A percentile compares a stretch with the other conserved stretches of the same genome.
phyloP scores from a whole-genome alignment of 2,113 vertebrate genomes.

The Chaetodon auriga region DNA sequence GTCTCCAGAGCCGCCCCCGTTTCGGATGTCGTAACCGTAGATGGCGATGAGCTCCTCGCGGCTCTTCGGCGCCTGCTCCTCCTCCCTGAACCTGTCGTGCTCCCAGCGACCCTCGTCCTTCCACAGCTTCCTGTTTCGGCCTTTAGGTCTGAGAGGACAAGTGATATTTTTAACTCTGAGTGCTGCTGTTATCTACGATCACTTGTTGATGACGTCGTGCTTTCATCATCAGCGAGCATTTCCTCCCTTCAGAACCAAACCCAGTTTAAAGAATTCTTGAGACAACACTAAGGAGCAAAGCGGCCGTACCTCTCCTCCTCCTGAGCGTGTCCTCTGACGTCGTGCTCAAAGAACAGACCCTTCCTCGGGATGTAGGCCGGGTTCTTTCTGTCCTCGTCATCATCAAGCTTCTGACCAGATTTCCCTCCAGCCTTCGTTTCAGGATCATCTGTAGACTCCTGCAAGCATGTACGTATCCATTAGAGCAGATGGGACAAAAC shows the following conservation, averaged over 20 bases:
- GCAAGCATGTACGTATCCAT: neutral
- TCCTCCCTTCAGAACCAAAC: neutral
- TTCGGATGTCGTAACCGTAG: slow-evolving; percentile 98
- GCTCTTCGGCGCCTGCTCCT: slow-evolving; percentile 97
- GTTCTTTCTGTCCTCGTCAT: slow-evolving; percentile 97
- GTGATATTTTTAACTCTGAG: no score
- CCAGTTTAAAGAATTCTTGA: neutral
- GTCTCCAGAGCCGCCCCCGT: slow-evolving; percentile 88
- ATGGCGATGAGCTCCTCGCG: slow-evolving; percentile 94
- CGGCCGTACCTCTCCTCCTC: slow-evolving; percentile 94
- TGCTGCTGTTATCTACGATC: no score
- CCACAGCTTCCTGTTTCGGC: slow-evolving; percentile 95
- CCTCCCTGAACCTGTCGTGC: slow-evolving; percentile 96
- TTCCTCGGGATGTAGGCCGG: slow-evolving; percentile 97
- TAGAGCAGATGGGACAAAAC: no score
- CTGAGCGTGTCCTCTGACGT: slow-evolving; percentile 94
- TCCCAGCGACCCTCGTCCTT: slow-evolving; percentile 98
- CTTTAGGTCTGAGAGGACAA: slow-evolving; percentile 88
- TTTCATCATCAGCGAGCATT: no score
- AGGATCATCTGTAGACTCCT: slow-evolving; percentile 96
- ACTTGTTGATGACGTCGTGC: no score
- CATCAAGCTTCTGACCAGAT: slow-evolving; percentile 92
- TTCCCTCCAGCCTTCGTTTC: slow-evolving; percentile 91
- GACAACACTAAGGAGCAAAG: neutral
- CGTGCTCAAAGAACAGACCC: slow-evolving; percentile 98